Base-by-base conservation (phyloP, 92 coral and sea anemone species). In the Anthopleura xanthogrammica region DNA sequence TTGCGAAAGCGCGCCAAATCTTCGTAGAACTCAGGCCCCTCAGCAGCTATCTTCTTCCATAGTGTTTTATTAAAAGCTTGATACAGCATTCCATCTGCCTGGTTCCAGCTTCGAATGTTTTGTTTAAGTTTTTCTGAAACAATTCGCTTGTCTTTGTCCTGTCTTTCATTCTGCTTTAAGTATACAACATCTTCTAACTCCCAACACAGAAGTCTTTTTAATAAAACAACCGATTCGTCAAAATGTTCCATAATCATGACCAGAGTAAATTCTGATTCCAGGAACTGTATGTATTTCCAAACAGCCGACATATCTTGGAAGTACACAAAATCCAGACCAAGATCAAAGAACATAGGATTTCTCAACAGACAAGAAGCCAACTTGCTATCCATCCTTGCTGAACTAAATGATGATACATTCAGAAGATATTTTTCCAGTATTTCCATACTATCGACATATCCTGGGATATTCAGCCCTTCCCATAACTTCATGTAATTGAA, bases 131-230 rank as follows among this genome's bases (percentile, higher is more conserved):
- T 83, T 1, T 72, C 52, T 3, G 86, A 87, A 22, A 65, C 19
- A 14, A 11, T 65, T 13, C 74, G 41, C 58, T 76, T 84, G 52
- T 93, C 94, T 54, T 80, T 52, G 5, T 91, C 91, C 60, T 55
- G 72, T 11, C 94, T 78, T 23, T 87, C 93, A 39, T 91, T 84
- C 7, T 84, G 80, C 70, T 87, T 91, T 11, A 93, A 89, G 77
- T 80, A 89, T 48, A 85, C 77, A 50, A 93, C 77, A 75, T 91
- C 97, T 1, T 91, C 93, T 40, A 89, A 66, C 2, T 87, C 73
- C 97, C 97, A 93, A 16, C 97, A 93, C 29, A 93, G 79, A 0
- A 83, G 77, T 13, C 95, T 87, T 70, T 93, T 93, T 79, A 93
- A 62, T 76, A 93, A 52, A 6, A 93, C 90, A 41, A 93, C 46